Evolutionary conservation across 2,888 invertebrate genomes (phyloP), one percentile per base, ranked within the genome.

Genomic region (Drosophila tripunctata): DNA sequence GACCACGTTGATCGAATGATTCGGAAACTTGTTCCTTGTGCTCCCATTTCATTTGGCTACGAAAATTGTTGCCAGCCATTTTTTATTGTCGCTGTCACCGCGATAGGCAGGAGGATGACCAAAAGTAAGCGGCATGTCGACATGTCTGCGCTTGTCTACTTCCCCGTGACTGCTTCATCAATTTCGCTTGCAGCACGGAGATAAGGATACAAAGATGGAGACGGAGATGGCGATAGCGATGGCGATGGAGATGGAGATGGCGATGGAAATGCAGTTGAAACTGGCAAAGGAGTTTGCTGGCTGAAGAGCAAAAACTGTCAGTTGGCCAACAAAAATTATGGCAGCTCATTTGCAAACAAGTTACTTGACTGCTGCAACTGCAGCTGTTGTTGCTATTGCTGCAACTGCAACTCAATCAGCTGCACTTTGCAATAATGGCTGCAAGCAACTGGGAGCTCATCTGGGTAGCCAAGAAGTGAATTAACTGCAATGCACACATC

Each of bases 281-380:
- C 45, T 27, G 8, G 30, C 22, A 15, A 44, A 31, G 24, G 10
- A n/a, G n/a, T 22, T n/a, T 15, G 50, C n/a, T 10, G 21, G 21
- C 10, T 8, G 24, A 40, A 10, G 27, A 17, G 4, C 36, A 55
- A 38, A 55, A 51, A 63, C 40, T 54, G 63, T 52, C 71, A 44
- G 71, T 66, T 67, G 61, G 44, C 43, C 61, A 51, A 69, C 61
- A 62, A 78, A 81, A 82, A 78, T 85, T 75, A 85, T 87, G 83
- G 73, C 66, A 58, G 68, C 83, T 75, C 83, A 85, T 85, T 81
- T 82, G 79, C 88, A 81, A 87, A 73, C 79, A 87, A 78, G 71
- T 74, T 75, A 74, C 73, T 80, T 62, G 47, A 82, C 48, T 40
- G 41, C 35, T 24, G 56, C 44, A 48, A 56, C 52, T 55, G 55